Conservation (phyloP, 2,113 vertebrate genomes). For the Illadopsis cleaveri region DNA sequence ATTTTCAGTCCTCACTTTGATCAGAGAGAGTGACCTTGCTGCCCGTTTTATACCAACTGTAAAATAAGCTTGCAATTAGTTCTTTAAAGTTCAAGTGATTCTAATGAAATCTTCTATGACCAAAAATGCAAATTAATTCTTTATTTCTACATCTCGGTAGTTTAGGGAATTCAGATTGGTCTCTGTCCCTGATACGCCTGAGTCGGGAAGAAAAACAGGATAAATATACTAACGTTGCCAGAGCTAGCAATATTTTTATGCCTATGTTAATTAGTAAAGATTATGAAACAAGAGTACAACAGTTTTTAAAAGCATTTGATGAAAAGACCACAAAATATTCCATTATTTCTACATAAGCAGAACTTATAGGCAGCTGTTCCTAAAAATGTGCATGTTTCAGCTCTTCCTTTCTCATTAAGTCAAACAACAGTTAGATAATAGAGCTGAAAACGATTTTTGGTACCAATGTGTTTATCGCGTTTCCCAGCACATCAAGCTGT, state of each 20-base stretch:
- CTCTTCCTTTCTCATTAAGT: neutral
- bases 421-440: neutral
- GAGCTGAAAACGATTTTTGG: neutral
- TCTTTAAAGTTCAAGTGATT: constrained; percentile 55
- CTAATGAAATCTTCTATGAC: constrained; percentile 50
- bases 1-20: constrained; percentile 44
- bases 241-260: neutral
- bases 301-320: neutral
- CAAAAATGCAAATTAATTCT: constrained; percentile 52
- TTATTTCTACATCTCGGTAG: neutral
- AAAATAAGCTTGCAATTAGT: constrained; percentile 52
- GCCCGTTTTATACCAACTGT: constrained; percentile 17
- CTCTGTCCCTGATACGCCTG: neutral
- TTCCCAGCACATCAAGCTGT: constrained; percentile 41
- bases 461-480: neutral
- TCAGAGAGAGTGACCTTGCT: constrained; percentile 47
- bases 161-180: neutral
- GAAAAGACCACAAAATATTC: neutral
- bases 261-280: neutral
- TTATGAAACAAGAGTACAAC: neutral
- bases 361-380: neutral
- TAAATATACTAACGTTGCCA: neutral
- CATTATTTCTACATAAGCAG: neutral
- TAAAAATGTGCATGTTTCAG: neutral
- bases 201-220: neutral